Evolutionary conservation across 2,113 vertebrate species (phyloP).

Genomic region (Ramphastos sulfuratus): DNA sequence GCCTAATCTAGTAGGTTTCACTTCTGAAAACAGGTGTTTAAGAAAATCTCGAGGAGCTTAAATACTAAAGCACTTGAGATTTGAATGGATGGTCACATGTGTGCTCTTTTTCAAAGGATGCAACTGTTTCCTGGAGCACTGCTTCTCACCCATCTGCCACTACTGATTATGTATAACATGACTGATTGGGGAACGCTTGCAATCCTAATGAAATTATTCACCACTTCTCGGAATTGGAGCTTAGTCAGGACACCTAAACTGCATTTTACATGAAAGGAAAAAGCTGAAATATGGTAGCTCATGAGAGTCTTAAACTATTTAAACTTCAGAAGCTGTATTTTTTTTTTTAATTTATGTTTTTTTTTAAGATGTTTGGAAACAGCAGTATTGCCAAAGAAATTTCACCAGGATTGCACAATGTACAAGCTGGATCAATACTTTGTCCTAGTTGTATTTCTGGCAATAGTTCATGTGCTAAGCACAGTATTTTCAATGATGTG

Average conservation of each 20-base stretch:
- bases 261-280: neutral
- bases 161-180: neutral
- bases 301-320: neutral
- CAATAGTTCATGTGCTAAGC: neutral
- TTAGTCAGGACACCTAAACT: neutral
- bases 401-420: neutral
- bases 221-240: neutral
- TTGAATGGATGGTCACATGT: neutral
- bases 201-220: neutral
- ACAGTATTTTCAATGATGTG: neutral
- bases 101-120: neutral
- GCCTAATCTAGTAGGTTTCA: neutral
- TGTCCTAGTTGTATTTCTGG: neutral
- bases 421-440: neutral
- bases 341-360: too few relatives aligned
- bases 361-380: neutral
- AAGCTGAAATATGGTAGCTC: neutral
- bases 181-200: neutral
- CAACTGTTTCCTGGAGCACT: neutral
- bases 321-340: neutral
- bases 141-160: neutral
- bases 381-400: neutral
- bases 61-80: neutral
- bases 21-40: neutral
- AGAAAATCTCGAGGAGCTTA: neutral